phyloP scores from a whole-genome alignment of 2,113 vertebrate species.

The Xiphias gladius region DNA sequence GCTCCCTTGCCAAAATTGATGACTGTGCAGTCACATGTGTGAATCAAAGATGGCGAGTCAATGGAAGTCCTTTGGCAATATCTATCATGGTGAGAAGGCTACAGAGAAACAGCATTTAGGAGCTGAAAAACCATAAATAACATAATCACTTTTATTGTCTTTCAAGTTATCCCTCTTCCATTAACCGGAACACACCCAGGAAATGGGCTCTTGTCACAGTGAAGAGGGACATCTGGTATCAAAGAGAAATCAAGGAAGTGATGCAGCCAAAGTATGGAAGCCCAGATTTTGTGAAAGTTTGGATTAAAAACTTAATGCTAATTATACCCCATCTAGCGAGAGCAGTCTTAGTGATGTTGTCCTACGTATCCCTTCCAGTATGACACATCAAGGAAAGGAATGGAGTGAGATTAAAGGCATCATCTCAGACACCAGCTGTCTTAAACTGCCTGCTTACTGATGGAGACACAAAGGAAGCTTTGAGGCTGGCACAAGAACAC shows the following conservation, averaged over 20 bases:
- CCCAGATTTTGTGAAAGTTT: slow-evolving; percentile 53
- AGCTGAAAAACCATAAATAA: slow-evolving; percentile 44
- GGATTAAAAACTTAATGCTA: slow-evolving; percentile 62
- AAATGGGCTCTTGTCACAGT: slow-evolving; percentile 40
- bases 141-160: slow-evolving; percentile 50
- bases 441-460: slow-evolving; percentile 58
- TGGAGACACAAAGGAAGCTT: slow-evolving; percentile 50
- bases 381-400: slow-evolving; percentile 61
- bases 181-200: slow-evolving; percentile 38
- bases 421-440: slow-evolving; percentile 57
- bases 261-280: slow-evolving; percentile 52
- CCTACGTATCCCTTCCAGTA: slow-evolving; percentile 53
- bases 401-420: slow-evolving; percentile 59
- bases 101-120: slow-evolving; percentile 30
- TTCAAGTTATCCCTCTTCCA: slow-evolving; percentile 42
- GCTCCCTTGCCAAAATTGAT: slow-evolving; percentile 51
- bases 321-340: slow-evolving; percentile 64
- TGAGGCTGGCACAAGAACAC: slow-evolving; percentile 12
- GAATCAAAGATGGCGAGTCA: slow-evolving; percentile 63
- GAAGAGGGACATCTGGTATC: slow-evolving; percentile 59
- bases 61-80: slow-evolving; percentile 38
- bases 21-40: slow-evolving; percentile 51
- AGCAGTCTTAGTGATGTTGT: slow-evolving; percentile 55
- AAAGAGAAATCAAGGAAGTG: slow-evolving; percentile 53
- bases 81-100: slow-evolving; percentile 23